Conservation (phyloP, 2,797 vertebrate species). For the Octomys mimax region DNA sequence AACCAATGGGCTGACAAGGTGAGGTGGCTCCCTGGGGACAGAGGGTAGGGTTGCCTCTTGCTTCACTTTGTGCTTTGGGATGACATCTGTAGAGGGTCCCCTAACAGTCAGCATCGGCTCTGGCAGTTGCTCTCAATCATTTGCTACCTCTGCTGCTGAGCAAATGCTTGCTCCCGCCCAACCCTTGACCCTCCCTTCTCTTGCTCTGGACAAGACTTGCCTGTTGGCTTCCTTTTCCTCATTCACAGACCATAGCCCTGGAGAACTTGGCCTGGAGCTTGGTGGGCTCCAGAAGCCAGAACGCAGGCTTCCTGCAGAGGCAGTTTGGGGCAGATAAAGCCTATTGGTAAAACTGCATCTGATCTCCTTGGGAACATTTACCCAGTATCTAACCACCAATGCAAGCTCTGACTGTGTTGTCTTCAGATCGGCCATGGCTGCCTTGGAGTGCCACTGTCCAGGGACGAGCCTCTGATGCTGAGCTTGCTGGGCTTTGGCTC, state of each 20-base stretch:
- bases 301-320: neutral
- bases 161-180: neutral
- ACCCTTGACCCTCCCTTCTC: neutral
- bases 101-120: neutral
- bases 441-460: neutral
- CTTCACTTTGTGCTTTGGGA: neutral
- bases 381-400: neutral
- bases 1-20: slow-evolving; percentile 49
- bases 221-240: neutral
- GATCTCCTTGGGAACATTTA: neutral
- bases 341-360: neutral
- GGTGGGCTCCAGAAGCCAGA: neutral
- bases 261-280: neutral
- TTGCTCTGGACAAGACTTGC: neutral
- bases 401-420: neutral
- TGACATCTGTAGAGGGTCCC: neutral
- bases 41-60: neutral
- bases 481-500: neutral
- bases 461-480: neutral
- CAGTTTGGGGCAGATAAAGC: neutral
- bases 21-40: slow-evolving; percentile 4
- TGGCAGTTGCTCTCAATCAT: neutral
- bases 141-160: neutral
- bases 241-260: neutral
- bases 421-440: neutral